These are phyloP conservation scores for Zaprionus nigranus DNA, from an alignment of 1,140 invertebrate species.

Conservation along the genomic window DNA sequence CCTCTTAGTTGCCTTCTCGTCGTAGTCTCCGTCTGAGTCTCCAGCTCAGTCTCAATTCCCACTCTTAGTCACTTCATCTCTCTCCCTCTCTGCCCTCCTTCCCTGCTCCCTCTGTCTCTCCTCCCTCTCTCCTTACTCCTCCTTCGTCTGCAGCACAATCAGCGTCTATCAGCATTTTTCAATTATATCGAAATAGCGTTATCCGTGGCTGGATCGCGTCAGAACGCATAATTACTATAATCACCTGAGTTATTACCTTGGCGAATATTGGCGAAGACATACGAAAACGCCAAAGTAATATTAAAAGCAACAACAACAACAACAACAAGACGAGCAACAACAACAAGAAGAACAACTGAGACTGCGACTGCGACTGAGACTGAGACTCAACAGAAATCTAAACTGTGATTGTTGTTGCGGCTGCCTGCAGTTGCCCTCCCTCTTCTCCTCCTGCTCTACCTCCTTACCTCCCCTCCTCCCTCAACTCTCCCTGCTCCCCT, in stretches of 20 bases:
- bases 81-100: not conserved
- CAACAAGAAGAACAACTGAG: not conserved
- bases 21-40: not conserved
- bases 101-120: not conserved
- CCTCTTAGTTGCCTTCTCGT: not conserved
- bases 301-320: slow-evolving; percentile 66
- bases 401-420: slow-evolving; percentile 72
- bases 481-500: not conserved
- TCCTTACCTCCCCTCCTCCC: not conserved
- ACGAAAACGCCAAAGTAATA: slow-evolving; percentile 65
- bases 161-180: slow-evolving; percentile 85
- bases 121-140: not conserved
- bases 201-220: slow-evolving; percentile 84
- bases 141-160: slow-evolving; percentile 63
- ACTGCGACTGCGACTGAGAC: slow-evolving; percentile 8
- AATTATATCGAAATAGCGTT: slow-evolving; percentile 85
- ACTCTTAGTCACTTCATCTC: not conserved
- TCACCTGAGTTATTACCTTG: slow-evolving; percentile 85
- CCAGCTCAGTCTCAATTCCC: not conserved
- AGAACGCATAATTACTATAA: slow-evolving; percentile 85
- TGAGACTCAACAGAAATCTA: slow-evolving; percentile 65
- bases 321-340: slow-evolving; percentile 12
- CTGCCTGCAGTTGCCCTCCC: not conserved
- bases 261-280: slow-evolving; percentile 80
- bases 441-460: not conserved